phyloP scores from a whole-genome alignment of 2,113 vertebrate genomes.

The Meles meles region DNA sequence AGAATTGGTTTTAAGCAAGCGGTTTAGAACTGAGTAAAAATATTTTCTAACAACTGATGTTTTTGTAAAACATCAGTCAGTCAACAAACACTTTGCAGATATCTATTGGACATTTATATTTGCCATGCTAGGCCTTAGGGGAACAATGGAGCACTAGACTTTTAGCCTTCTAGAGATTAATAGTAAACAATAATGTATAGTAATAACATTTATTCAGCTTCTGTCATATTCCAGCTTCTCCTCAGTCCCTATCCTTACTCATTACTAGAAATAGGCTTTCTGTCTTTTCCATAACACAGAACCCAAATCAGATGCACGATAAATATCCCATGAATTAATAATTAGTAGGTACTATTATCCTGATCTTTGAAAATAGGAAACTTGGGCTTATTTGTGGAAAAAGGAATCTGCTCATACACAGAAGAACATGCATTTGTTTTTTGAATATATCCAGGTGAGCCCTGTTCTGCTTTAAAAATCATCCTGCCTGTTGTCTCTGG shows the following conservation, averaged over 20 bases:
- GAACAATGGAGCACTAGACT: neutral
- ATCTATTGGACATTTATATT: neutral
- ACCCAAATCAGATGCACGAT: neutral
- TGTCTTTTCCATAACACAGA: neutral
- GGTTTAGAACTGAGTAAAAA: conserved; percentile 48
- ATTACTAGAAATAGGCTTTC: neutral
- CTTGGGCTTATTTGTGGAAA: neutral
- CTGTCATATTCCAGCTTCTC: neutral
- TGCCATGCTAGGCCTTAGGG: neutral
- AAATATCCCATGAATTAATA: neutral
- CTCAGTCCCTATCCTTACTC: neutral
- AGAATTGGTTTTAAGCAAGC: conserved; percentile 9
- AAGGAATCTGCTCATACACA: neutral
- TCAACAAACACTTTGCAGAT: neutral
- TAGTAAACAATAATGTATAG: neutral
- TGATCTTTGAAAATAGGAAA: neutral
- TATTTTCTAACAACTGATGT: conserved; percentile 27
- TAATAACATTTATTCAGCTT: neutral
- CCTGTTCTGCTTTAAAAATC: neutral
- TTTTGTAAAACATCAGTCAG: conserved; percentile 19
- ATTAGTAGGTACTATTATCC: neutral
- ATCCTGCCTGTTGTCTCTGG: neutral
- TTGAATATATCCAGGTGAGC: neutral
- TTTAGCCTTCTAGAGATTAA: conserved; percentile 1
- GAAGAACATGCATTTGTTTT: neutral